Conservation (phyloP, 2,797 vertebrate species). For the Urophycis tenuis region DNA sequence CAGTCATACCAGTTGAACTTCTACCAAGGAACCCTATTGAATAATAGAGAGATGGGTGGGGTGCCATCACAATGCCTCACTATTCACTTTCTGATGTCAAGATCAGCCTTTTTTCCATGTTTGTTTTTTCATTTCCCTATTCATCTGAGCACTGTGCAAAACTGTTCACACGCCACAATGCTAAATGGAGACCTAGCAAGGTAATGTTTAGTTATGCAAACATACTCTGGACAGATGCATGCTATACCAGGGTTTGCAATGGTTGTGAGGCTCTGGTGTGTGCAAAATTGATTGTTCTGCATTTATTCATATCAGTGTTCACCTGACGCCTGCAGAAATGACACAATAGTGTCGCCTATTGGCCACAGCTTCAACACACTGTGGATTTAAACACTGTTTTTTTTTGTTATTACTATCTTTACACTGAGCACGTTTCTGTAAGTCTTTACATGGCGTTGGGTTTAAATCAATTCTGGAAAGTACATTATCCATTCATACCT, state of each 20-base stretch:
- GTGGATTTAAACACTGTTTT: too few relatives aligned
- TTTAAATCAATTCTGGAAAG: constrained; percentile 6
- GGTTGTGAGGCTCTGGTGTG: neutral
- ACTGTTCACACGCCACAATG: too few relatives aligned
- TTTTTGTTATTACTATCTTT: too few relatives aligned
- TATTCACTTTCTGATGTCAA: neutral
- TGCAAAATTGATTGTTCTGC: neutral
- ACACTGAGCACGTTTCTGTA: constrained; percentile 8
- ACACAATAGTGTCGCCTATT: too few relatives aligned
- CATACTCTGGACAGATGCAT: too few relatives aligned
- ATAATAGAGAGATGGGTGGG: neutral
- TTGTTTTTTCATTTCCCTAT: neutral
- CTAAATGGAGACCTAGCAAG: too few relatives aligned
- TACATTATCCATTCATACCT: constrained; percentile 20
- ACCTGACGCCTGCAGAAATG: neutral
- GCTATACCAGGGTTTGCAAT: neutral
- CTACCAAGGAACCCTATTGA: neutral
- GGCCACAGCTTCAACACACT: too few relatives aligned
- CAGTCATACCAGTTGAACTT: neutral
- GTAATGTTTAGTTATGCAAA: too few relatives aligned
- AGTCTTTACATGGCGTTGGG: constrained; percentile 31
- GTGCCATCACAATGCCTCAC: neutral
- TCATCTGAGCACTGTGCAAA: neutral
- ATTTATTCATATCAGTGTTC: neutral
- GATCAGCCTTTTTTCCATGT: neutral